A percentile compares a stretch with the other conserved stretches of the same genome.
These are phyloP conservation scores for Drosophila baimaii DNA, from an alignment of 1,140 invertebrate genomes.

Conservation along the genomic window DNA sequence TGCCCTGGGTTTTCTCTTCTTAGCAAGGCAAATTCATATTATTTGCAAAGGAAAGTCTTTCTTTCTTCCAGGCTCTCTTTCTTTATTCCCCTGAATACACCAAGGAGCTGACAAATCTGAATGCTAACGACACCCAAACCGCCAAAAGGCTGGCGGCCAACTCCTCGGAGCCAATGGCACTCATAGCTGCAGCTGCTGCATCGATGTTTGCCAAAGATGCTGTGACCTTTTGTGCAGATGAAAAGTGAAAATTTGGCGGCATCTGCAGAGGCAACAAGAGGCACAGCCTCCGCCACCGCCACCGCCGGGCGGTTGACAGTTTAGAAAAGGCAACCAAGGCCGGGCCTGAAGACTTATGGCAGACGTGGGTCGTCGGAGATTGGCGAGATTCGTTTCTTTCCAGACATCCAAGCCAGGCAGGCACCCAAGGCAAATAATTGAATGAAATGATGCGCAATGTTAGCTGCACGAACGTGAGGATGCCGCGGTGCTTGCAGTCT, in stretches of 20 bases:
- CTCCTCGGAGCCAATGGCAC: conserved; percentile 44
- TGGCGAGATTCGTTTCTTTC: conserved; percentile 53
- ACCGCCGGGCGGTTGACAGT: conserved; percentile 64
- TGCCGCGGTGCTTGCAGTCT: conserved; percentile 52
- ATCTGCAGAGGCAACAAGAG: conserved; percentile 23
- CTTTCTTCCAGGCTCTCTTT: conserved; percentile 5
- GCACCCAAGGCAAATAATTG: conserved; percentile 51
- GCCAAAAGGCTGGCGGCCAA: conserved; percentile 8
- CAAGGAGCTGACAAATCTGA: conserved; percentile 67
- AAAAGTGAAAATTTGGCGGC: conserved; percentile 76
- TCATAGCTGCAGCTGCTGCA: conserved; percentile 38
- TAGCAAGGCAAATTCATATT: conserved; percentile 39
- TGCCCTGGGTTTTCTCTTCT: too few species aligned
- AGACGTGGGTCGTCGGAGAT: conserved; percentile 52
- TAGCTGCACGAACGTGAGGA: conserved; percentile 54
- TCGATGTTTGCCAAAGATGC: conserved; percentile 36
- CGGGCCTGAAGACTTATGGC: conserved; percentile 46
- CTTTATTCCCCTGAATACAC: conserved; percentile 35
- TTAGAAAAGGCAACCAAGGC: conserved; percentile 74
- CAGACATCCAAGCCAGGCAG: conserved; percentile 12
- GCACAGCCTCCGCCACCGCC: conserved; percentile 14
- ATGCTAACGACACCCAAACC: conserved; percentile 63
- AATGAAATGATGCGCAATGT: conserved; percentile 56
- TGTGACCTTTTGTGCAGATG: conserved; percentile 69
- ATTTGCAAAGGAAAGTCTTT: conserved; percentile 49